Evolutionary conservation across 2,113 vertebrate genomes (phyloP).

Genomic region (Noctilio leporinus): DNA sequence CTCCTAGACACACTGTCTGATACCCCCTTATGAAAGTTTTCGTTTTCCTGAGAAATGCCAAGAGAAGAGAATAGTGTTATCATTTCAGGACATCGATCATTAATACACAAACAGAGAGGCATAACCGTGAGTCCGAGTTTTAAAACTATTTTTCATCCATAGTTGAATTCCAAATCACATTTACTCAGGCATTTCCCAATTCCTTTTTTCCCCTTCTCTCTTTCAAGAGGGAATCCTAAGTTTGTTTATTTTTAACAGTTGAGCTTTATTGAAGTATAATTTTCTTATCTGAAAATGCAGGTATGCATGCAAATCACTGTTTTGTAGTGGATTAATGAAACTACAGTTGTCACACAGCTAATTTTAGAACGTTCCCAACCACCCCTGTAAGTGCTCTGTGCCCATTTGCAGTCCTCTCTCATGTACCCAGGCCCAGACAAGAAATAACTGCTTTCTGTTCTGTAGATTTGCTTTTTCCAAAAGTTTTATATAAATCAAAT

Average conservation of each 20-base stretch:
- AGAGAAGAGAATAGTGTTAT: neutral
- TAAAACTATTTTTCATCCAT: neutral
- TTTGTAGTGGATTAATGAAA: neutral
- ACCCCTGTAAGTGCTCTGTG: no score
- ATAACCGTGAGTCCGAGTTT: neutral
- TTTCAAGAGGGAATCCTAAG: neutral
- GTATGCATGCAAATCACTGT: neutral
- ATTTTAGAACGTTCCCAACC: neutral
- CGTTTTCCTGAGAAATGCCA: neutral
- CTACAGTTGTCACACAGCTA: neutral
- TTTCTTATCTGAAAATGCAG: neutral
- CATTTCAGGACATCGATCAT: neutral
- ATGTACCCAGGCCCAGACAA: neutral
- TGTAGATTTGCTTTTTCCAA: neutral
- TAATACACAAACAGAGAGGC: neutral
- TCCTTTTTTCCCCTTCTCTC: neutral
- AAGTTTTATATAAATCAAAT: neutral
- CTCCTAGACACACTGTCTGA: neutral
- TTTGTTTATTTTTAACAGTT: neutral
- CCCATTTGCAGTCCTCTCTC: neutral
- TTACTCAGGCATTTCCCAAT: neutral
- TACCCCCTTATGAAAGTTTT: neutral
- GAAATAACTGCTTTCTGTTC: neutral
- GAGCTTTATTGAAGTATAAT: neutral
- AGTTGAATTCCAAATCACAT: neutral